Evolutionary conservation across 1,140 invertebrate species (phyloP).

Genomic region (Pollicipes pollicipes): DNA sequence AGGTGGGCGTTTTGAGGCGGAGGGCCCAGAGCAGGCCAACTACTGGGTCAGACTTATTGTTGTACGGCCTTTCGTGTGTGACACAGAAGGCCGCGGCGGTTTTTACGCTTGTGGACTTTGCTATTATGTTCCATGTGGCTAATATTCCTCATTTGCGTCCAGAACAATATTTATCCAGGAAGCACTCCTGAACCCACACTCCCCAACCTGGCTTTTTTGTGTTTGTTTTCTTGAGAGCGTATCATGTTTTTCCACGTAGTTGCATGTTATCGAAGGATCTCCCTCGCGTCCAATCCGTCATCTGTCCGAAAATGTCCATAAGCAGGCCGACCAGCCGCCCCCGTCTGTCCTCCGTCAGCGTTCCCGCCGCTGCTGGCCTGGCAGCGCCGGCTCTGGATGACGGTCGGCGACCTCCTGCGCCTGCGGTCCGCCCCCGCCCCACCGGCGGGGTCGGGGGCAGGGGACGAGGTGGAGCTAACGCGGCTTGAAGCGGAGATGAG

Average conservation of each 20-base stretch:
- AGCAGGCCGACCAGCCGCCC: too few relatives aligned
- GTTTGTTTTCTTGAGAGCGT: too few relatives aligned
- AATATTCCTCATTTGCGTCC: too few relatives aligned
- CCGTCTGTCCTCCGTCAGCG: too few relatives aligned
- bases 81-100: neutral
- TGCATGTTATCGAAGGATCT: too few relatives aligned
- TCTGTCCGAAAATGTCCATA: too few relatives aligned
- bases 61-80: neutral
- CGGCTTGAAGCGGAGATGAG: conserved; percentile 34
- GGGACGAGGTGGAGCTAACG: neutral
- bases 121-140: too few relatives aligned
- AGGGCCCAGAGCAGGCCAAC: neutral
- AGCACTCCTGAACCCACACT: too few relatives aligned
- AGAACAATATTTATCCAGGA: too few relatives aligned
- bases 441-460: neutral
- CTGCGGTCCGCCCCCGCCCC: neutral
- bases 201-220: too few relatives aligned
- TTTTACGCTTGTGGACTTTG: neutral
- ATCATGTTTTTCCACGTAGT: too few relatives aligned
- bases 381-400: conserved; percentile 59
- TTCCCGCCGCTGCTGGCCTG: conserved; percentile 61
- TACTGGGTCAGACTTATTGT: neutral
- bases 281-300: too few relatives aligned
- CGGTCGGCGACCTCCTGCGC: conserved; percentile 40
- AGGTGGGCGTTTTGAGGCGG: conserved; percentile 5